Evolutionary conservation across 2,797 vertebrate genomes (phyloP).

Genomic region (Salmo trutta): DNA sequence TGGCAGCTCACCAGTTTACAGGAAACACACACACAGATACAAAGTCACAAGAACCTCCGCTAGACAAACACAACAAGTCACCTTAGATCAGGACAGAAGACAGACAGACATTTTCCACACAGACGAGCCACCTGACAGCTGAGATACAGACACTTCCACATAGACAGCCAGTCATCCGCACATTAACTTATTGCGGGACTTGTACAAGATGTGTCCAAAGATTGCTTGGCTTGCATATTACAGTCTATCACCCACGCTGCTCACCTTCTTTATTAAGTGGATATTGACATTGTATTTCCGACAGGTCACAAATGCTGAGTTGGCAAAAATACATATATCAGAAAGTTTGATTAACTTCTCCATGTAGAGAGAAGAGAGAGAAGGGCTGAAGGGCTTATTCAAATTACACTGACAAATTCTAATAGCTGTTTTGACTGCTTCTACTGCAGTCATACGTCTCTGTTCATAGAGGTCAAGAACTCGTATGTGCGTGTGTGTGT

Average conservation of each 20-base stretch:
- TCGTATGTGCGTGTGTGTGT: not conserved
- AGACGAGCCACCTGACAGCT: not conserved
- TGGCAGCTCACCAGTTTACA: not conserved
- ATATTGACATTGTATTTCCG: conserved; percentile 44
- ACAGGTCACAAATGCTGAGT: conserved; percentile 45
- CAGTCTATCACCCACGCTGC: conserved; percentile 42
- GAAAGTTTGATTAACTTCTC: conserved; percentile 44
- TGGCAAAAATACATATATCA: conserved; percentile 34
- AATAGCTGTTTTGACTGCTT: conserved; percentile 14
- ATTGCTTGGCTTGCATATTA: conserved; percentile 37
- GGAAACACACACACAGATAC: not conserved
- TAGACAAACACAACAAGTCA: not conserved
- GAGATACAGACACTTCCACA: not conserved
- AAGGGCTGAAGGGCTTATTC: conserved; percentile 9
- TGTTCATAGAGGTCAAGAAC: conserved; percentile 1
- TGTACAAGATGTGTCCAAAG: not conserved
- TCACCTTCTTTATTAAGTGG: conserved; percentile 48
- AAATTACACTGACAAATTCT: conserved; percentile 28
- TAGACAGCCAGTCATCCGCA: not conserved
- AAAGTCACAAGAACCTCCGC: not conserved
- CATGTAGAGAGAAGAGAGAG: conserved; percentile 10
- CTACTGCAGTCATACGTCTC: conserved; percentile 13
- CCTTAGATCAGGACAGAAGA: not conserved
- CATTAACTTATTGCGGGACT: conserved; percentile 17
- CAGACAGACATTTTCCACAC: conserved; percentile 1